Evolutionary conservation across 2,797 vertebrate genomes (phyloP).

Genomic region (Onychomys leucogaster): DNA sequence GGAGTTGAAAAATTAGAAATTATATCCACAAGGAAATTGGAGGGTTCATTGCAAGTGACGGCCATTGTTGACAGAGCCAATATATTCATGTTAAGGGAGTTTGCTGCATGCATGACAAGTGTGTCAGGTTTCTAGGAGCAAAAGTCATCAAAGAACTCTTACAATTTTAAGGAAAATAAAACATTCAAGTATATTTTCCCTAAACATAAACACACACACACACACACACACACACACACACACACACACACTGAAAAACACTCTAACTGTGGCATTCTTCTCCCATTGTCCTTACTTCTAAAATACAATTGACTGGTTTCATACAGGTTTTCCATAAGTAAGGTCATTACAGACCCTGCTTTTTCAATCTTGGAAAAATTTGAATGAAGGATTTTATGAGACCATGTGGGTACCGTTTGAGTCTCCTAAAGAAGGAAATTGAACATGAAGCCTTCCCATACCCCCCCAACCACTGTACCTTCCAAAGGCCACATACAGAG

Average conservation of each 20-base stretch:
- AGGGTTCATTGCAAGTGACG: not conserved
- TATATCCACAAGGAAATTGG: not conserved
- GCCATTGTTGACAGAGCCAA: not conserved
- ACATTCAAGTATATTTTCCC: not conserved
- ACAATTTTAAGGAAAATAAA: conserved; percentile 13
- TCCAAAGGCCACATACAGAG: not conserved
- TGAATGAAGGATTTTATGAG: conserved; percentile 74
- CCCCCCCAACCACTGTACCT: conserved; percentile 4
- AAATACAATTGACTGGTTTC: conserved; percentile 53
- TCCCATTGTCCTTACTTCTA: conserved; percentile 17
- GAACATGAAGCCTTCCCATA: conserved; percentile 61
- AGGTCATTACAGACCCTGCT: conserved; percentile 52
- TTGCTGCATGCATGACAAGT: not conserved
- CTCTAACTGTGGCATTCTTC: not conserved
- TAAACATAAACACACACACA: not conserved
- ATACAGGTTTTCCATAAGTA: conserved; percentile 34
- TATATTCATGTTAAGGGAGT: not conserved
- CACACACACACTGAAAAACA: not conserved
- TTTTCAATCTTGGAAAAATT: conserved; percentile 70
- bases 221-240: not conserved
- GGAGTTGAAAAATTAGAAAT: conserved; percentile 10
- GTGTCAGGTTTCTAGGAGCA: not conserved
- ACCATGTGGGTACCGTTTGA: conserved; percentile 62
- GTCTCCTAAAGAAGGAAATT: conserved; percentile 71
- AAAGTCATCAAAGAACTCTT: not conserved